Percentiles rank a stretch among this genome's conserved stretches.
phyloP scores from a whole-genome alignment of 2,888 invertebrate genomes.

The Orthosia cruda region DNA sequence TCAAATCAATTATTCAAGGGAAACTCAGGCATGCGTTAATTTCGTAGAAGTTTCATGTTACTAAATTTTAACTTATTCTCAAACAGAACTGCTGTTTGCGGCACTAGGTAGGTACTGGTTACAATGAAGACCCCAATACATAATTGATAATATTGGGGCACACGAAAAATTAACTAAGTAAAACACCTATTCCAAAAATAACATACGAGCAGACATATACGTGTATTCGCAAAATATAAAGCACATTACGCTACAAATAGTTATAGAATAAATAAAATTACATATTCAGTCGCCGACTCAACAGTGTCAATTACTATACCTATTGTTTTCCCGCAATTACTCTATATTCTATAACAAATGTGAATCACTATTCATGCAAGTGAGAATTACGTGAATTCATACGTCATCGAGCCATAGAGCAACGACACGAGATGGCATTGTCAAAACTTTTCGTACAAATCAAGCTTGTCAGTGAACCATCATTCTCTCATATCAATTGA shows the following conservation, averaged over 20 bases:
- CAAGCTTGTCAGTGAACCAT: no score
- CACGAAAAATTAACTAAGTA: neutral
- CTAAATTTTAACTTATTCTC: neutral
- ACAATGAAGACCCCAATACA: neutral
- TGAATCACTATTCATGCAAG: conserved; percentile 41
- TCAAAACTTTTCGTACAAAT: neutral
- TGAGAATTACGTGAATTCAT: conserved; percentile 34
- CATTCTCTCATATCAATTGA: no score
- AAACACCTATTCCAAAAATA: no score
- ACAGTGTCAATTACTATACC: conserved; percentile 20
- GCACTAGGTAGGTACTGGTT: neutral
- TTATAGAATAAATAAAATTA: conserved; percentile 22
- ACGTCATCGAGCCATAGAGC: neutral
- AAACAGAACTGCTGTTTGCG: neutral
- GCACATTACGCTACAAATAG: neutral
- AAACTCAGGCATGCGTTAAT: neutral
- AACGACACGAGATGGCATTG: neutral
- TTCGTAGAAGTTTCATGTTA: neutral
- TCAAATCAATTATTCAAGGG: neutral
- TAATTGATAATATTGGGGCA: neutral
- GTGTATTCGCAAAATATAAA: neutral
- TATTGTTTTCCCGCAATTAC: conserved; percentile 15
- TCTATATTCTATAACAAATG: conserved; percentile 21
- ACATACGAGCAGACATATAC: neutral
- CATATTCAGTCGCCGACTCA: conserved; percentile 8